phyloP scores from a whole-genome alignment of 1,140 invertebrate species.

The Drosophila leontia region DNA sequence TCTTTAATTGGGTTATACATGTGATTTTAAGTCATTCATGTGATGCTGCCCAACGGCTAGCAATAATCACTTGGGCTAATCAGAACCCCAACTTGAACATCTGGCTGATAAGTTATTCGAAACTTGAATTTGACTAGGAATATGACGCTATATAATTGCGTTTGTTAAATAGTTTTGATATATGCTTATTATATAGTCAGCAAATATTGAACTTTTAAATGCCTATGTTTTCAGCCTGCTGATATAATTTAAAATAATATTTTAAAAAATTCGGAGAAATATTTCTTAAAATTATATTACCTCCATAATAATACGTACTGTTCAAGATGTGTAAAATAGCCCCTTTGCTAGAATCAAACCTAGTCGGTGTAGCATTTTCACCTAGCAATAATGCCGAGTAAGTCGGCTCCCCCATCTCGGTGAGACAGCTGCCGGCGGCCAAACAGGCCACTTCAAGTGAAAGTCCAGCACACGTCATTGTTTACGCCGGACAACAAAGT shows the following conservation, averaged over 20 bases:
- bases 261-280: too few relatives aligned
- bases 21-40: slow-evolving; percentile 5
- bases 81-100: slow-evolving; percentile 3
- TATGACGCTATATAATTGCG: neutral
- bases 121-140: neutral
- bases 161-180: neutral
- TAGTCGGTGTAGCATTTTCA: neutral
- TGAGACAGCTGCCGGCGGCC: neutral
- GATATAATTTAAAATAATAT: too few relatives aligned
- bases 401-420: too few relatives aligned
- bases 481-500: slow-evolving; percentile 50
- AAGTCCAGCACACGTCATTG: slow-evolving; percentile 76
- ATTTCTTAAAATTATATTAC: too few relatives aligned
- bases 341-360: neutral
- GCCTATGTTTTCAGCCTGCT: too few relatives aligned
- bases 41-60: neutral
- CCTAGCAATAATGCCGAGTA: neutral
- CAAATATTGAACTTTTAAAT: neutral
- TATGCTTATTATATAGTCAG: neutral
- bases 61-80: slow-evolving; percentile 9
- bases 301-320: too few relatives aligned
- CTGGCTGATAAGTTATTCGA: slow-evolving; percentile 25
- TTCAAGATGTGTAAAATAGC: too few relatives aligned
- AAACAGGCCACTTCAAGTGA: slow-evolving; percentile 69
- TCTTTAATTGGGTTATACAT: slow-evolving; percentile 32